A percentile compares a stretch with the other conserved stretches of the same genome.
These are phyloP conservation scores for Tinea pellionella DNA, from an alignment of 2,888 invertebrate genomes.

Conservation along the genomic window DNA sequence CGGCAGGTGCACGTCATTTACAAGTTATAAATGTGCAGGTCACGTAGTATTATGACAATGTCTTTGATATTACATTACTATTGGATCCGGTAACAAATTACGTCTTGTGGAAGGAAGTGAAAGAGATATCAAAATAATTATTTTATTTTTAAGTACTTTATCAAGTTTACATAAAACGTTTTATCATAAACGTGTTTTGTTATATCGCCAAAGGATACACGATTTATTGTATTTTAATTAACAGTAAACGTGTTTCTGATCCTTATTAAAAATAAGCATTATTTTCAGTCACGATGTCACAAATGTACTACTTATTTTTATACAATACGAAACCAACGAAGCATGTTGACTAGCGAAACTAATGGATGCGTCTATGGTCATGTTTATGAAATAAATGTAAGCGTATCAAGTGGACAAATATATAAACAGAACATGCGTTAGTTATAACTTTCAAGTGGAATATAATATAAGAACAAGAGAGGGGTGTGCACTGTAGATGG, in stretches of 20 bases:
- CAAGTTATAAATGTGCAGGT: conserved; percentile 7
- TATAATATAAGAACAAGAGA: no score
- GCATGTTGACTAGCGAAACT: conserved; percentile 8
- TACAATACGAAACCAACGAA: conserved; percentile 2
- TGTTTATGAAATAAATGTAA: neutral
- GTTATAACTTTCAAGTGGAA: no score
- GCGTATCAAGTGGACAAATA: neutral
- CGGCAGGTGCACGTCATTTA: neutral
- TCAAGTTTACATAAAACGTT: no score
- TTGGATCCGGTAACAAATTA: conserved; percentile 11
- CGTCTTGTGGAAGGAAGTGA: neutral
- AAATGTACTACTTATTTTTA: neutral
- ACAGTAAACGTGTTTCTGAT: neutral
- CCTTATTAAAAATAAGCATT: conserved; percentile 2
- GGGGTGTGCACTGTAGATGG: no score
- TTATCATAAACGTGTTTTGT: no score
- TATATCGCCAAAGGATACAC: neutral
- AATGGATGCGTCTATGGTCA: neutral
- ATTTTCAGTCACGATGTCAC: conserved; percentile 8
- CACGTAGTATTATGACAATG: conserved; percentile 4
- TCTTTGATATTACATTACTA: conserved; percentile 7
- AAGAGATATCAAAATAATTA: neutral
- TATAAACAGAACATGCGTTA: neutral
- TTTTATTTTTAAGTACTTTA: no score
- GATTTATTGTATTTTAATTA: neutral